Conservation (phyloP, 2,113 vertebrate species). For the Nycticebus coucang region DNA sequence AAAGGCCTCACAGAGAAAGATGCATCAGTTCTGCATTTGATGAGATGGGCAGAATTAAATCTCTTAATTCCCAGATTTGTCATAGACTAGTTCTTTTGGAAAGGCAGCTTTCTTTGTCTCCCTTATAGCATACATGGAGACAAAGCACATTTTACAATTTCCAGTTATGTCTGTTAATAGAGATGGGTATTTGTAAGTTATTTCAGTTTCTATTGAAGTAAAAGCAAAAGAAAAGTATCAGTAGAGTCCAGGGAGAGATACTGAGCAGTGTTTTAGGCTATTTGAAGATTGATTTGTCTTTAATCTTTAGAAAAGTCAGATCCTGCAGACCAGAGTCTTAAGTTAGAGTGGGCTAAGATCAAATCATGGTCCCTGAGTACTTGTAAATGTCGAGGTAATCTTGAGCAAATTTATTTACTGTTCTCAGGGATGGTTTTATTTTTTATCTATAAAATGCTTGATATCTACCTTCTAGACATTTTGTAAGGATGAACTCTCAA, state of each 20-base stretch:
- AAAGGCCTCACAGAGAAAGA: conserved; percentile 34
- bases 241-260: not conserved
- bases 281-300: not conserved
- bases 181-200: not conserved
- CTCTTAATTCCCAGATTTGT: conserved; percentile 19
- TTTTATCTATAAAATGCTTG: not conserved
- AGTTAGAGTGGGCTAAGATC: not conserved
- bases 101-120: conserved; percentile 13
- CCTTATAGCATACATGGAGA: not conserved
- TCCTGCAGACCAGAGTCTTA: not conserved
- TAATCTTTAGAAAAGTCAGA: not conserved
- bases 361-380: not conserved
- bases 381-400: not conserved
- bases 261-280: not conserved
- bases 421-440: not conserved
- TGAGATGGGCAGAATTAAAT: conserved; percentile 40
- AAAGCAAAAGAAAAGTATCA: conserved; percentile 3
- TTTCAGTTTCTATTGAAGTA: not conserved
- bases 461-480: not conserved
- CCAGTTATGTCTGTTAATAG: not conserved
- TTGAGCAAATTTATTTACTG: not conserved
- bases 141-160: not conserved
- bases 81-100: not conserved
- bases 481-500: conserved; percentile 5
- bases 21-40: conserved; percentile 4